These are phyloP conservation scores for Aphelenchoides bicaudatus DNA, from an alignment of 2,888 invertebrate genomes.

Conservation along the genomic window DNA sequence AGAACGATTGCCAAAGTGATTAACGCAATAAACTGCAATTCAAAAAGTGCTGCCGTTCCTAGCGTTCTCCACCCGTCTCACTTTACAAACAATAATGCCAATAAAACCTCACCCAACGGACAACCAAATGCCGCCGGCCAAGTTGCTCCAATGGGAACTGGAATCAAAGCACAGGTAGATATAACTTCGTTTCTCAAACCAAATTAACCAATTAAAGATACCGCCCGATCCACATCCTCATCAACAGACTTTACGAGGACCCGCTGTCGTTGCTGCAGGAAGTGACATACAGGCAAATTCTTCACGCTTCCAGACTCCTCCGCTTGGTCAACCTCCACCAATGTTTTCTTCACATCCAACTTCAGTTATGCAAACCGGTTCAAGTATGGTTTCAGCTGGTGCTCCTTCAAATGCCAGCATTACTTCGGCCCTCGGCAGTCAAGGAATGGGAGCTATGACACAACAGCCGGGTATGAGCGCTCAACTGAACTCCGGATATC, in stretches of 20 bases:
- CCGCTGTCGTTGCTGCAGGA: too few relatives aligned
- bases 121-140: slow-evolving; percentile 19
- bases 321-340: slow-evolving; percentile 48
- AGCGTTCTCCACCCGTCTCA: slow-evolving; percentile 48
- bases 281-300: slow-evolving; percentile 24
- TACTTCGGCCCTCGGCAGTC: not conserved
- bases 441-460: too few relatives aligned
- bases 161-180: slow-evolving; percentile 32
- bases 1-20: slow-evolving; percentile 59
- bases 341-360: slow-evolving; percentile 19
- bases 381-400: slow-evolving; percentile 9
- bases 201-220: slow-evolving; percentile 31
- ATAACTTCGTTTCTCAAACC: not conserved
- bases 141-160: slow-evolving; percentile 9
- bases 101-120: slow-evolving; percentile 16
- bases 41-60: slow-evolving; percentile 56
- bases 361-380: not conserved
- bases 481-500: too few relatives aligned
- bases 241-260: slow-evolving; percentile 32
- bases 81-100: slow-evolving; percentile 19
- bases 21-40: slow-evolving; percentile 60
- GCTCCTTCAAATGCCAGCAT: not conserved
- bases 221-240: slow-evolving; percentile 46
- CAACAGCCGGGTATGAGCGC: too few relatives aligned
- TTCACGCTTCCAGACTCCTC: slow-evolving; percentile 33